Conservation (phyloP, 2,113 vertebrate species). For the Formicarius rufipectus region DNA sequence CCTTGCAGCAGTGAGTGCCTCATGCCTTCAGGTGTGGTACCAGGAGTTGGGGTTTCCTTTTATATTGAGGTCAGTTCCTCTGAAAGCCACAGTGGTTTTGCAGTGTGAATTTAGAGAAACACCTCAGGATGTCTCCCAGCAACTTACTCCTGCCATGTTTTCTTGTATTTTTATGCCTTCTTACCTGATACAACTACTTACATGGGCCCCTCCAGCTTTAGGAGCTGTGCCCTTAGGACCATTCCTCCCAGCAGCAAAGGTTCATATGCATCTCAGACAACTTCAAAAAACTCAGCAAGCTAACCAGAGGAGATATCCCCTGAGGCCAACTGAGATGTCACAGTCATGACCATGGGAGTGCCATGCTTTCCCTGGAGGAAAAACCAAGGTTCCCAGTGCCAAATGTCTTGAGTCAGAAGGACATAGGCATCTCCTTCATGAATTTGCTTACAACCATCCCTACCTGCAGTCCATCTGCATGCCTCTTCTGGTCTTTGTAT, state of each 20-base stretch:
- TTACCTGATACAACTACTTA: background rate
- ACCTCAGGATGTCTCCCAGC: background rate
- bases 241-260: background rate
- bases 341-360: background rate
- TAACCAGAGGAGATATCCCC: background rate
- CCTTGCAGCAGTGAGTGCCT: background rate
- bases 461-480: background rate
- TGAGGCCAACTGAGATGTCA: background rate
- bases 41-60: background rate
- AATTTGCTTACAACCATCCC: background rate
- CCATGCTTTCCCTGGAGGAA: background rate
- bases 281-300: background rate
- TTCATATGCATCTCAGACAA: background rate
- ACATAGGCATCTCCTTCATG: background rate
- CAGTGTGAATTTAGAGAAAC: background rate
- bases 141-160: background rate
- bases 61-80: background rate
- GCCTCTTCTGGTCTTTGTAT: background rate
- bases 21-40: background rate
- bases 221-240: background rate
- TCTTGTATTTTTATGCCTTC: background rate
- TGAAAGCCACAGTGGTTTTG: background rate
- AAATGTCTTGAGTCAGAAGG: background rate
- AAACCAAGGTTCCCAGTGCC: background rate
- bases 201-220: background rate